These are phyloP conservation scores for Imbricaverruca yamaguchii DNA, from an alignment of 2,888 invertebrate genomes.

Conservation along the genomic window DNA sequence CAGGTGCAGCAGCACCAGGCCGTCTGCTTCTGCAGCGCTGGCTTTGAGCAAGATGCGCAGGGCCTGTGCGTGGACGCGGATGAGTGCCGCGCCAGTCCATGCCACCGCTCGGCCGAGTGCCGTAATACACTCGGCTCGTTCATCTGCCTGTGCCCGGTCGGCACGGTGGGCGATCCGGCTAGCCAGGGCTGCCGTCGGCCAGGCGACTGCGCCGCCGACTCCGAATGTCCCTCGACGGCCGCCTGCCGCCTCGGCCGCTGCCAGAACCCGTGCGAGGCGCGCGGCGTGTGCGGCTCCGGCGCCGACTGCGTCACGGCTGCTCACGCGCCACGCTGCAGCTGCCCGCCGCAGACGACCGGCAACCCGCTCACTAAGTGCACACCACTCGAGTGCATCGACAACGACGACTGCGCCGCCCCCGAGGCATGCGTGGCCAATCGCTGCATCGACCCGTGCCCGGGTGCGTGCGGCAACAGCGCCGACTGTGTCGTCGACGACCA, in stretches of 20 bases:
- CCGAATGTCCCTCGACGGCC: constrained; percentile 37
- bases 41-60: constrained; percentile 56
- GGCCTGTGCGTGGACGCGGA: constrained; percentile 69
- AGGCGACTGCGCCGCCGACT: constrained; percentile 51
- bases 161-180: constrained; percentile 60
- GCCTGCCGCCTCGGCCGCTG: constrained; percentile 65
- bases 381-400: constrained; percentile 67
- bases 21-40: constrained; percentile 64
- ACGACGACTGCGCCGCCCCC: constrained; percentile 58
- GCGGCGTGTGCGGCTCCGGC: constrained; percentile 54
- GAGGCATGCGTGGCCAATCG: constrained; percentile 69
- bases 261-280: constrained; percentile 57
- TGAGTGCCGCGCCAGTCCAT: constrained; percentile 69
- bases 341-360: constrained; percentile 45
- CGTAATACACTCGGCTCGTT: constrained; percentile 58
- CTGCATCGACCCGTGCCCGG: constrained; percentile 74
- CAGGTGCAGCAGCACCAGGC: constrained; percentile 62
- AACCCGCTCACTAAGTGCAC: constrained; percentile 52
- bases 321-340: constrained; percentile 63
- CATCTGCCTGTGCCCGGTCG: constrained; percentile 63
- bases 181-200: constrained; percentile 68
- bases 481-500: constrained; percentile 68
- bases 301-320: constrained; percentile 63
- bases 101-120: constrained; percentile 63
- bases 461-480: constrained; percentile 68